Evolutionary conservation across 2,113 vertebrate genomes (phyloP).

Genomic region (Coptodon bakossiorum): DNA sequence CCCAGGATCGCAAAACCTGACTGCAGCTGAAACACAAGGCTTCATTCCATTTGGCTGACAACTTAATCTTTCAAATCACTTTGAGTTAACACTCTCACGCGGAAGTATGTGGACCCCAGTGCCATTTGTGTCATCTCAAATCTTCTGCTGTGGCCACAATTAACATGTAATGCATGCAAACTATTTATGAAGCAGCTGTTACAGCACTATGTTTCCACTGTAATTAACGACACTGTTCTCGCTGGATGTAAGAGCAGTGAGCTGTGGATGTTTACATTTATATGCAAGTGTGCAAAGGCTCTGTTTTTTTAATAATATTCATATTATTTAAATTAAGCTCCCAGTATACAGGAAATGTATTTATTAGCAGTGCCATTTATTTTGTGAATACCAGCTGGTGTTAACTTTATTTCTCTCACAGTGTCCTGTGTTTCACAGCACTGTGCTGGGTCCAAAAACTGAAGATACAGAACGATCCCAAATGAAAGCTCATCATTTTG

Average conservation of each 20-base stretch:
- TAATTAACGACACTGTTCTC: neutral
- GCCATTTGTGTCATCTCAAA: neutral
- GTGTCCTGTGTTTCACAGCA: neutral
- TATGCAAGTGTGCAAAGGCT: neutral
- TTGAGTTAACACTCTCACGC: neutral
- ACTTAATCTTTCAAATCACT: neutral
- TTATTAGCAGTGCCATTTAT: neutral
- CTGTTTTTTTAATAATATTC: neutral
- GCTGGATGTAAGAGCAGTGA: neutral
- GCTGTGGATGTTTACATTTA: neutral
- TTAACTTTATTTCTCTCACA: neutral
- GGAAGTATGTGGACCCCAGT: neutral
- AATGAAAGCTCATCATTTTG: neutral
- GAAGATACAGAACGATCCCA: neutral
- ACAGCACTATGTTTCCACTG: neutral
- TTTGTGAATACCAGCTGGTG: neutral
- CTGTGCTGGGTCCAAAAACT: neutral
- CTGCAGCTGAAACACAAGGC: constrained; percentile 52
- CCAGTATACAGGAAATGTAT: neutral
- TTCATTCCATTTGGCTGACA: neutral
- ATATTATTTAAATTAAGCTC: neutral
- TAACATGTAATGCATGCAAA: neutral
- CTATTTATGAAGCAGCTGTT: neutral
- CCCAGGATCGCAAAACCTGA: constrained; percentile 54
- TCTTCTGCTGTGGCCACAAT: neutral